phyloP scores from a whole-genome alignment of 2,797 vertebrate species.

The Florisuga fusca region DNA sequence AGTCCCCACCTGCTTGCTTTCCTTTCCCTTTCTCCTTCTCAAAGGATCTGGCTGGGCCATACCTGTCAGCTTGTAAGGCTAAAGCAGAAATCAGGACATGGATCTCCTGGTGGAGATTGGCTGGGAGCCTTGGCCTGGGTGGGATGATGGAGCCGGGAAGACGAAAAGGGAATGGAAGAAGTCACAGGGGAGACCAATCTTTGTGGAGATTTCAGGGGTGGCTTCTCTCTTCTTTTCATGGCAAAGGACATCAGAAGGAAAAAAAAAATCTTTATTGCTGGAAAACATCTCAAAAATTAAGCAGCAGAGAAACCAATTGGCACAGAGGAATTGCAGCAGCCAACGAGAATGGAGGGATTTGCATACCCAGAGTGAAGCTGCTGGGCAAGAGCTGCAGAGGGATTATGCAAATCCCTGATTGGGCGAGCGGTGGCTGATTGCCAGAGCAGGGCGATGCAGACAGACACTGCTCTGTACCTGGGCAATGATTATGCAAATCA shows the following conservation, averaged over 20 bases:
- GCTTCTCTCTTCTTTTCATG: not conserved
- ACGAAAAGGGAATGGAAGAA: not conserved
- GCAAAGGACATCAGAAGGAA: not conserved
- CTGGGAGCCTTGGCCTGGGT: not conserved
- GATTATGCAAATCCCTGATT: constrained; percentile 70
- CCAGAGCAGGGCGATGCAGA: constrained; percentile 41
- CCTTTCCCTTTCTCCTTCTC: not conserved
- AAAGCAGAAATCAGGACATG: rapidly evolving
- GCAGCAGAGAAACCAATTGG: not conserved
- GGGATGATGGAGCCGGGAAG: not conserved
- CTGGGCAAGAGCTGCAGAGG: constrained; percentile 53
- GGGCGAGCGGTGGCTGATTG: constrained; percentile 66
- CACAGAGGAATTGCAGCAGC: constrained; percentile 43
- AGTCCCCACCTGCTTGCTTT: not conserved
- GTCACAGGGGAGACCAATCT: not conserved
- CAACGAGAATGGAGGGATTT: constrained; percentile 58
- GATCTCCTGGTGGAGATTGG: not conserved
- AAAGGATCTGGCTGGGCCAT: not conserved
- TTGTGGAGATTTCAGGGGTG: not conserved
- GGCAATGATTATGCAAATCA: constrained; percentile 56
- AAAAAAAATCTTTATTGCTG: not conserved
- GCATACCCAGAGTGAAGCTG: constrained; percentile 49
- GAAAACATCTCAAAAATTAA: not conserved
- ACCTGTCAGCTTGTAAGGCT: not conserved
- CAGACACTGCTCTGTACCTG: constrained; percentile 16